Conservation (phyloP, 2,888 invertebrate genomes). For the Drosophila rellima region DNA sequence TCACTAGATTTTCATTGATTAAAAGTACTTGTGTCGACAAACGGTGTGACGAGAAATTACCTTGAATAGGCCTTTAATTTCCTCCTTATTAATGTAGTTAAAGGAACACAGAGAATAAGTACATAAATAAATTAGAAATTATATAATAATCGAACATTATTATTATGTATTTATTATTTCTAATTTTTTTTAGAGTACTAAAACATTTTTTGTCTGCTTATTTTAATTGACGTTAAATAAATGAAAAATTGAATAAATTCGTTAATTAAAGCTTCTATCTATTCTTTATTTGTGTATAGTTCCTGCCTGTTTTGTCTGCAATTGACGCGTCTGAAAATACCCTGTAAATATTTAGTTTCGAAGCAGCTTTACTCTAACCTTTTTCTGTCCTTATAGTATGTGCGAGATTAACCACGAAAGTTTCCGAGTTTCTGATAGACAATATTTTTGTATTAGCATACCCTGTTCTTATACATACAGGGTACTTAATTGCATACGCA, state of each 20-base stretch:
- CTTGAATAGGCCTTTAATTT: background rate
- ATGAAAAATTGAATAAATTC: no score
- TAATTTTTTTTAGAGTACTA: background rate
- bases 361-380: no score
- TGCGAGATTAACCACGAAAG: no score
- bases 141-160: no score
- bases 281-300: background rate
- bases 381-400: no score
- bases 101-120: background rate
- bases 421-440: background rate
- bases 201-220: no score
- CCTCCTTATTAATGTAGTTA: background rate
- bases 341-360: background rate
- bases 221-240: no score
- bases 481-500: slow-evolving; percentile 2
- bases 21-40: background rate
- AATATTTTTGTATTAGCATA: background rate
- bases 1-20: background rate
- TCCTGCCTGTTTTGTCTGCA: background rate
- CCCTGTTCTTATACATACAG: background rate
- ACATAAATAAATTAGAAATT: no score
- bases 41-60: background rate
- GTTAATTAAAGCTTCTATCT: no score
- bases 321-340: background rate
- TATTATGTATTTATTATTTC: no score